phyloP scores from a whole-genome alignment of 2,113 vertebrate genomes.

The Bettongia penicillata region DNA sequence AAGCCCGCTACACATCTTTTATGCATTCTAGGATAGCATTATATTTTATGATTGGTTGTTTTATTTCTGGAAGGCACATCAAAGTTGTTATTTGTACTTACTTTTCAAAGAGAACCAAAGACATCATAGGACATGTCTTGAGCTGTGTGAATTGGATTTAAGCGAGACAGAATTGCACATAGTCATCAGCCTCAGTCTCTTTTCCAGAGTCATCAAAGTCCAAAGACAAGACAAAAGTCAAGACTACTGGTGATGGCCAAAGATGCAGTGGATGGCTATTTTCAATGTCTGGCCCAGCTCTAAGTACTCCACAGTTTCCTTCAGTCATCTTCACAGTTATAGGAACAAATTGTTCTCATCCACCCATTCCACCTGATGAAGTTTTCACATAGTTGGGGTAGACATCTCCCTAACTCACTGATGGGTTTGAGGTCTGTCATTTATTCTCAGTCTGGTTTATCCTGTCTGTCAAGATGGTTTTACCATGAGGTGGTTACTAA shows the following conservation, averaged over 20 bases:
- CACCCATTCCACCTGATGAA: not conserved
- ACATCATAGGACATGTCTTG: not conserved
- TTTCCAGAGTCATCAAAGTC: not conserved
- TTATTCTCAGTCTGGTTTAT: not conserved
- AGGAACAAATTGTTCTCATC: not conserved
- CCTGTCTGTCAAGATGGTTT: not conserved
- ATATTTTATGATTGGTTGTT: not conserved
- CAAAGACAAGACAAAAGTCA: not conserved
- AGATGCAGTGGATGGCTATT: not conserved
- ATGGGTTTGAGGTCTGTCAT: not conserved
- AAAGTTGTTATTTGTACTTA: not conserved
- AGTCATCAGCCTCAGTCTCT: not conserved
- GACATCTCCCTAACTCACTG: not conserved
- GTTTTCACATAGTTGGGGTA: not conserved
- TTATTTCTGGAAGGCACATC: not conserved
- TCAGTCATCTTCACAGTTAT: not conserved
- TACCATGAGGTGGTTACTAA: not conserved
- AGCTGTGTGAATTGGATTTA: not conserved
- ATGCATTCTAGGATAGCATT: not conserved
- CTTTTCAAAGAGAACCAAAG: not conserved
- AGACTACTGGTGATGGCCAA: not conserved
- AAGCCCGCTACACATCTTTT: not conserved
- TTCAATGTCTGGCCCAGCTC: not conserved
- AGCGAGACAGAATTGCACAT: not conserved
- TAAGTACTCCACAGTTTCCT: not conserved